Evolutionary conservation across 2,888 invertebrate genomes (phyloP), one percentile per base, ranked within the genome.

Genomic region (Sipha maydis): DNA sequence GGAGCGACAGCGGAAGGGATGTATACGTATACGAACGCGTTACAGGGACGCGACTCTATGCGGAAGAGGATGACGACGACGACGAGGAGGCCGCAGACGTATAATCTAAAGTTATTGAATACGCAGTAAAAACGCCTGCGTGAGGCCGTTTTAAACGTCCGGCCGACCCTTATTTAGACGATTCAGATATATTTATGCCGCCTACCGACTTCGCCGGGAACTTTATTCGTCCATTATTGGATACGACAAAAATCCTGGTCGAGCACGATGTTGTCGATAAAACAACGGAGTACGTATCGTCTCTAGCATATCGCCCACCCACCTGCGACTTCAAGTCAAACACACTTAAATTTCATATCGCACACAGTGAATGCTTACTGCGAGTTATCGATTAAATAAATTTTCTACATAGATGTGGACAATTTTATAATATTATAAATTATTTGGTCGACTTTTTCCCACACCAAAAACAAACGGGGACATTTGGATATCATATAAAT

Each of bases 51-150:
- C 48, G 14, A 14, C 48, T 48, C 14, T 14, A 14, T 11, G 48
- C 11, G 48, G 48, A 48, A 1, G 48, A 48, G 14, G 48, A 48
- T 14, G 48, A 48, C 48, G 48, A 14, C 48, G 48, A 11, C 48
- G 48, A 11, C 25, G 31, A 73, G 41, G 71, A 76, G 17, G 85
- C 85, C 34, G 48, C 61, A 75, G 82, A 82, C 86, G 80, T 69
- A 67, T 85, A 85, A 85, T 85, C 67, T 76, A 34, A 61, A 86
- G 79, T 86, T 86, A 86, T 80, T 80, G 88, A 82, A 88, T 48
- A 61, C 79, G 88, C 82, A 28, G 80, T 67, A 75, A 75, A 78
- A 77, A 73, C 61, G 82, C 31, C 75, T 9, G 69, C 17, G 84
- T 11, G 25, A 34, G 69, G 69, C 54, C 34, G 85, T 78, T 77